A percentile compares a stretch with the other conserved stretches of the same genome.
These are phyloP conservation scores for Cactoblastis cactorum DNA, from an alignment of 2,888 invertebrate genomes.

Conservation along the genomic window DNA sequence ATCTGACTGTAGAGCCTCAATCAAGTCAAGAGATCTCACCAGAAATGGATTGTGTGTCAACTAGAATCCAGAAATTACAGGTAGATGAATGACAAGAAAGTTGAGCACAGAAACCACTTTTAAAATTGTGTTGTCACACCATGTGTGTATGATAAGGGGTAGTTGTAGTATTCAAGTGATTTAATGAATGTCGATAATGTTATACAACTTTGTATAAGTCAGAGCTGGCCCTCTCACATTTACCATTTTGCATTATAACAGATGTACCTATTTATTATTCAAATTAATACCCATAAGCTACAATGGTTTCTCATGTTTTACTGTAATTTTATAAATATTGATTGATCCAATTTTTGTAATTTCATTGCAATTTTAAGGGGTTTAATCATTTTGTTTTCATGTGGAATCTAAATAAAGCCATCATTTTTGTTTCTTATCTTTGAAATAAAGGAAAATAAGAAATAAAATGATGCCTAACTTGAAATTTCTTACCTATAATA, in stretches of 20 bases:
- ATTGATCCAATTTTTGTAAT: background rate
- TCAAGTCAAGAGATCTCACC: slow-evolving; percentile 56
- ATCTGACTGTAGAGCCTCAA: slow-evolving; percentile 57
- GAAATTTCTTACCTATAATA: background rate
- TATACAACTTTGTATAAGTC: slow-evolving; percentile 54
- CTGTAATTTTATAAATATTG: background rate
- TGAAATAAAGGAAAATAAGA: background rate
- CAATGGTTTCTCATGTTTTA: background rate
- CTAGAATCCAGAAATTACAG: slow-evolving; percentile 81
- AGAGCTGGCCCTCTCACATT: slow-evolving; percentile 25
- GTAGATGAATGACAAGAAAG: slow-evolving; percentile 75
- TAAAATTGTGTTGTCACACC: slow-evolving; percentile 29
- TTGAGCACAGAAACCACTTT: slow-evolving; percentile 30
- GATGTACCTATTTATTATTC: background rate
- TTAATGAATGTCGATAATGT: slow-evolving; percentile 48
- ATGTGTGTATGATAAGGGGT: slow-evolving; percentile 33
- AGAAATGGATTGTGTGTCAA: slow-evolving; percentile 81
- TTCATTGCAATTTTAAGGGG: background rate
- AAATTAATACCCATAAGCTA: background rate
- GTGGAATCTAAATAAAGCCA: background rate
- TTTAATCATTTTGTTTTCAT: background rate
- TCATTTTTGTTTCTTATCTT: slow-evolving; percentile 5
- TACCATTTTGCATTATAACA: background rate
- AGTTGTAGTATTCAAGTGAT: slow-evolving; percentile 52
- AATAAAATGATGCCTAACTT: background rate